Evolutionary conservation across 2,888 invertebrate species (phyloP), one percentile per base, ranked within the genome.

Genomic region (Itoplectis maculator): DNA sequence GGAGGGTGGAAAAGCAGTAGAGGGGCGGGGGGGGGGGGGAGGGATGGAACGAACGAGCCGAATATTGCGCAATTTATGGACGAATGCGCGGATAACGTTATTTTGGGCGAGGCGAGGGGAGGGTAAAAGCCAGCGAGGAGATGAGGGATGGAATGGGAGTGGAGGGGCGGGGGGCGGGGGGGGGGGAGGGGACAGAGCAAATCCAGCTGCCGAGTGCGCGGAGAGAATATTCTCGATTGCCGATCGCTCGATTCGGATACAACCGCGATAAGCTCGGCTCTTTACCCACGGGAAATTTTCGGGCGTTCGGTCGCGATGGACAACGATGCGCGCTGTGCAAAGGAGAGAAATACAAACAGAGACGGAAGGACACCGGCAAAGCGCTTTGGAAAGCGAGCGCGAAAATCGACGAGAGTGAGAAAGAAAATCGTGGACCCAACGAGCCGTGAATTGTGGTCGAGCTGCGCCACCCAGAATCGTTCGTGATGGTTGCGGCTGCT

Each of bases 401-500:
- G 61, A 61, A 61, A 61, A 61, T 35, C 37, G 18, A 61, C 61
- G 37, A 8, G 37, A 9, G 61, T 1, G 61, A 61, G 61, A 61
- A 37, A 61, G 37, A 61, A 74, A 29, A 29, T 29, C 49, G 73
- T 68, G 69, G 84, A 85, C 77, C 84, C 86, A 88, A 87, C 86
- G 87, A 88, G 80, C 87, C 87, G 85, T 87, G 85, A 87, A 84
- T 87, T 82, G 83, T 79, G 84, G 84, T n/a, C n/a, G n/a, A n/a
- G n/a, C 77, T 79, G 79, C 65, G 29, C 29, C 29, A 29, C 29
- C 82, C 63, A 15, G 59, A 82, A 72, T 79, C 79, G 59, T 42
- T 66, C 70, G 47, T 59, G 65, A 70, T 70, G 79, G 65, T 75
- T 59, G 74, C 37, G 20, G 69, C 70, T 70, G 74, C 37, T 15